Conservation (phyloP, 1,140 invertebrate genomes). For the Eumeta japonica region DNA sequence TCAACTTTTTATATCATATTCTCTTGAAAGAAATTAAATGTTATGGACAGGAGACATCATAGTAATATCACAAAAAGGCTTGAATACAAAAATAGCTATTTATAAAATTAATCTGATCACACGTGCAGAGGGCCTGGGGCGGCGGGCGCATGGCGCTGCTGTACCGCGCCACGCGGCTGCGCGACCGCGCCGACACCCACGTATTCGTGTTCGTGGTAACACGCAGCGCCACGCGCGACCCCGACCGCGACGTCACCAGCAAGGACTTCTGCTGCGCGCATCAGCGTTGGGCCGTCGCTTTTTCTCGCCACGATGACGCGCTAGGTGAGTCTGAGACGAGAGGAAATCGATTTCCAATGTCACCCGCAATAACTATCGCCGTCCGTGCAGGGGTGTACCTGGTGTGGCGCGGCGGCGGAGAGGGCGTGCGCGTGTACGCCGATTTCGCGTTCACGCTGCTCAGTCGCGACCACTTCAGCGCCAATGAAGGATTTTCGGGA, state of each 20-base stretch:
- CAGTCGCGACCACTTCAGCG: conserved; percentile 83
- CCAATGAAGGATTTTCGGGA: conserved; percentile 80
- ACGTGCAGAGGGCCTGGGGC: conserved; percentile 18
- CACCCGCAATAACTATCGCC: conserved; percentile 2
- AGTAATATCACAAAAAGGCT: no score
- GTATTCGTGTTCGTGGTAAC: conserved; percentile 85
- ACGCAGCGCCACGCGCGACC: conserved; percentile 73
- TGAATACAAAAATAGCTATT: no score
- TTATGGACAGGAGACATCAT: no score
- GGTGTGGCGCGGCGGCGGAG: conserved; percentile 74
- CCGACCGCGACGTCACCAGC: conserved; percentile 78
- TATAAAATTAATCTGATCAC: no score
- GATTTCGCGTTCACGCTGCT: conserved; percentile 84
- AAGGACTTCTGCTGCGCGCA: conserved; percentile 85
- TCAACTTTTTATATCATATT: no score
- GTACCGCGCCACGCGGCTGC: conserved; percentile 80
- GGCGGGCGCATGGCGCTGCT: conserved; percentile 73
- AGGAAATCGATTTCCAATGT: no score
- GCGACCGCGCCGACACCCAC: conserved; percentile 80
- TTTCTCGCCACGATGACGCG: conserved; percentile 74
- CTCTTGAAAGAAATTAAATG: no score
- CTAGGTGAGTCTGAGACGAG: conserved; percentile 23
- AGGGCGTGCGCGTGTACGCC: conserved; percentile 74
- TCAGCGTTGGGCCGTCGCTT: conserved; percentile 85
- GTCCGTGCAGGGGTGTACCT: conserved; percentile 76